phyloP scores from a whole-genome alignment of 2,113 vertebrate species.

The Perca schrenkii region DNA sequence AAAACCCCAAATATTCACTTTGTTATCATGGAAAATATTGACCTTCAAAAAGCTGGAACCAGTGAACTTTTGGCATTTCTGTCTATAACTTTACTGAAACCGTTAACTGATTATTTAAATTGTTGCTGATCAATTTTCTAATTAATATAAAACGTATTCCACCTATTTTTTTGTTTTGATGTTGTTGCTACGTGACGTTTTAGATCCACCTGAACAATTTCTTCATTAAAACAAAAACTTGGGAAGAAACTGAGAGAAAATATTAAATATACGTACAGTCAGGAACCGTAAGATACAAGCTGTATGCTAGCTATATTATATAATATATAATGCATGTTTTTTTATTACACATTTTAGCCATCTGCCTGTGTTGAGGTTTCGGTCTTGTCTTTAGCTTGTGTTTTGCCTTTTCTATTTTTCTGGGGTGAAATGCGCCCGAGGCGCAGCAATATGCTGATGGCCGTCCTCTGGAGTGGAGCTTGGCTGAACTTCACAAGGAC shows the following conservation, averaged over 20 bases:
- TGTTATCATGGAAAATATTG: not conserved
- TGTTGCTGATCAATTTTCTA: not conserved
- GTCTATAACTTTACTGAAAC: not conserved
- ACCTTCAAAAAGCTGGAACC: not conserved
- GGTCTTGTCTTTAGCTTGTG: slow-evolving; percentile 44
- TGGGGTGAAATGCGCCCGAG: slow-evolving; percentile 51
- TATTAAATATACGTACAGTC: not conserved
- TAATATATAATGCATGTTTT: not conserved
- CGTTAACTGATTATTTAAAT: not conserved
- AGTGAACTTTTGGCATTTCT: not conserved
- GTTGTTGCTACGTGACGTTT: not conserved
- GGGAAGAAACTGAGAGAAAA: not conserved
- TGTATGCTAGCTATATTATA: not conserved
- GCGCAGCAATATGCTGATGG: slow-evolving; percentile 62
- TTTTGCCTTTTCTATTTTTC: slow-evolving; percentile 35
- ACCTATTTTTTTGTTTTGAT: not conserved
- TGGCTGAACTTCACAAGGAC: slow-evolving; percentile 76
- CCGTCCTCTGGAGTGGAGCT: slow-evolving; percentile 47
- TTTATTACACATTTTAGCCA: not conserved
- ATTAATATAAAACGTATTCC: not conserved
- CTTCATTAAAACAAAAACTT: not conserved
- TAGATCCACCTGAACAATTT: not conserved
- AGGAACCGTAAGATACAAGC: not conserved
- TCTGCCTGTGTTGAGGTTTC: slow-evolving; percentile 7
- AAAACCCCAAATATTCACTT: too few species aligned